Conservation (phyloP, 2,113 vertebrate species). For the Saguinus midas region DNA sequence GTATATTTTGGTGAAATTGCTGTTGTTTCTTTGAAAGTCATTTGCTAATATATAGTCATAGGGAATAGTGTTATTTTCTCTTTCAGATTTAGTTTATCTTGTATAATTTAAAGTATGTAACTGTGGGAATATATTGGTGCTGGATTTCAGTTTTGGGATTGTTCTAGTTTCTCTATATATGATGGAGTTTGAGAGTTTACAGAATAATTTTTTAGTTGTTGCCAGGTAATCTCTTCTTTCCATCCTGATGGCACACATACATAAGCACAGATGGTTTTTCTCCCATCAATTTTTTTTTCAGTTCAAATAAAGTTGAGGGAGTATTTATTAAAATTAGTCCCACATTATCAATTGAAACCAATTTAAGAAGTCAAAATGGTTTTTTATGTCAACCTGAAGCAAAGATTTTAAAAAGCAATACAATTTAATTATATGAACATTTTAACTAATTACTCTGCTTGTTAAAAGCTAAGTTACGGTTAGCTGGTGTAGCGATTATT, state of each 20-base stretch:
- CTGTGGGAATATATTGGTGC: background rate
- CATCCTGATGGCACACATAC: too few relatives aligned
- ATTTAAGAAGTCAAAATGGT: background rate
- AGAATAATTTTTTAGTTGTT: background rate
- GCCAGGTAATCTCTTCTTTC: background rate
- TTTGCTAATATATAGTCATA: background rate
- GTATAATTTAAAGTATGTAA: constrained; percentile 11
- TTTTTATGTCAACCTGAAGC: background rate
- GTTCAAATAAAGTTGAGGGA: background rate
- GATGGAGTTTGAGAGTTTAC: background rate
- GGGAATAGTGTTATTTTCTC: background rate
- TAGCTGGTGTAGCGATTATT: background rate
- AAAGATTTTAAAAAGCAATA: background rate
- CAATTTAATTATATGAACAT: background rate
- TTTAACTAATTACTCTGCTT: background rate
- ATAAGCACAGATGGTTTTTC: background rate
- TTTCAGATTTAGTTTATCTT: constrained; percentile 1
- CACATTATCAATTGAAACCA: background rate
- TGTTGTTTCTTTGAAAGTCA: background rate
- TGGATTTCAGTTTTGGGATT: constrained; percentile 22
- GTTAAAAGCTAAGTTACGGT: background rate
- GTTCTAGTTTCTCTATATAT: background rate
- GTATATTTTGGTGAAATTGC: background rate
- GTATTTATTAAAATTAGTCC: background rate
- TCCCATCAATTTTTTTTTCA: background rate